phyloP scores from a whole-genome alignment of 1,140 invertebrate species.

The Sarcophaga bullata region DNA sequence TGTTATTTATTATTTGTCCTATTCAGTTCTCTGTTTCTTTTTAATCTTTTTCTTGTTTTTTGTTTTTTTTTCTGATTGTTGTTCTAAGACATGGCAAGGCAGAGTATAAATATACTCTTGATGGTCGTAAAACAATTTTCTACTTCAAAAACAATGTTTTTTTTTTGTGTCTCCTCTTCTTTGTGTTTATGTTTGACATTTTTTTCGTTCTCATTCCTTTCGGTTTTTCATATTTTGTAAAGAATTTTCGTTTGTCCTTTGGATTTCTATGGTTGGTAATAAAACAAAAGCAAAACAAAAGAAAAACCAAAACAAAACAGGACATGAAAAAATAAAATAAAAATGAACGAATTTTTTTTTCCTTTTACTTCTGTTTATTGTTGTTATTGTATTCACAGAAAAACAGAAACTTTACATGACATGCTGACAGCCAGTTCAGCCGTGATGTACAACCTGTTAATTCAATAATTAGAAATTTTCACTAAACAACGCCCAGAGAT shows the following conservation, averaged over 20 bases:
- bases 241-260: constrained; percentile 1
- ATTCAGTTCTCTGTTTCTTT: neutral
- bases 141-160: constrained; percentile 27
- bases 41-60: constrained; percentile 23
- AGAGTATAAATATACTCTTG: constrained; percentile 20
- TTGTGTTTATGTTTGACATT: no score
- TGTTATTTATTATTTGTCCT: neutral
- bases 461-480: neutral
- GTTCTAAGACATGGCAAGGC: constrained; percentile 5
- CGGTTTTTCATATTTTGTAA: neutral
- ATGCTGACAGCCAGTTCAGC: neutral
- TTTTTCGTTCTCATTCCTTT: no score
- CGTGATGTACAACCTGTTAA: neutral
- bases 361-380: no score
- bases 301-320: no score
- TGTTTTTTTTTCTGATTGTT: constrained; percentile 13
- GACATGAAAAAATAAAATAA: no score
- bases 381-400: no score
- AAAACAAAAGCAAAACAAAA: no score
- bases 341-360: no score
- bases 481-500: neutral
- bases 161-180: neutral
- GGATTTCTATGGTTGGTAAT: neutral
- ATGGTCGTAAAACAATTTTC: constrained; percentile 34
- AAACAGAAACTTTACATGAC: no score